Conservation (phyloP, 35 echinoderm and acorn worm genomes). For the Hemicentrotus pulcherrimus region DNA sequence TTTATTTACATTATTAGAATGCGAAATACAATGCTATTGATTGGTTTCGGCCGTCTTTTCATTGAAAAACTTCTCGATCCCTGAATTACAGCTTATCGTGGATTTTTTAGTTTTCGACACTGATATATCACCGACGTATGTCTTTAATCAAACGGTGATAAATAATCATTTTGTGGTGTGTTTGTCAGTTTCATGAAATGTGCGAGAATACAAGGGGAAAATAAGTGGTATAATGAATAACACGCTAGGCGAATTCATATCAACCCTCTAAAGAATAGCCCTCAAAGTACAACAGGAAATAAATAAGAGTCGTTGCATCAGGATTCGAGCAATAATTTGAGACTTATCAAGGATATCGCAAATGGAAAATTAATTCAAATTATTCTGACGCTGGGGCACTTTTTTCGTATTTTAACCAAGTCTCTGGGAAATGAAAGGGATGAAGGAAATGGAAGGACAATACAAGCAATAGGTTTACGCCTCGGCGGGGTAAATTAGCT, state of each 20-base stretch:
- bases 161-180: slow-evolving; percentile 11
- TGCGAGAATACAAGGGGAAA: neutral
- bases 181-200: neutral
- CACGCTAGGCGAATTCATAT: neutral
- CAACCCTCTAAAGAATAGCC: neutral
- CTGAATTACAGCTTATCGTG: neutral
- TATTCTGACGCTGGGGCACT: neutral
- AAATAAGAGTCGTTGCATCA: neutral
- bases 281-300: neutral
- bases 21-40: neutral
- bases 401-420: neutral
- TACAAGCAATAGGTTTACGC: neutral
- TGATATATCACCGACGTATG: neutral
- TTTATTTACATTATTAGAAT: neutral
- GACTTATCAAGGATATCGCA: neutral
- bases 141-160: neutral
- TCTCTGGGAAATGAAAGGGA: neutral
- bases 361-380: neutral
- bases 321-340: slow-evolving; percentile 11
- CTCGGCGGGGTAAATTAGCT: neutral
- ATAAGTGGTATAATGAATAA: neutral
- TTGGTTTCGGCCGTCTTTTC: neutral
- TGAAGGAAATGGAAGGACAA: neutral
- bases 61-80: neutral
- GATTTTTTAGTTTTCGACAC: neutral